Evolutionary conservation across 2,797 vertebrate genomes (phyloP).

Genomic region (Enteromius trimaculatus): DNA sequence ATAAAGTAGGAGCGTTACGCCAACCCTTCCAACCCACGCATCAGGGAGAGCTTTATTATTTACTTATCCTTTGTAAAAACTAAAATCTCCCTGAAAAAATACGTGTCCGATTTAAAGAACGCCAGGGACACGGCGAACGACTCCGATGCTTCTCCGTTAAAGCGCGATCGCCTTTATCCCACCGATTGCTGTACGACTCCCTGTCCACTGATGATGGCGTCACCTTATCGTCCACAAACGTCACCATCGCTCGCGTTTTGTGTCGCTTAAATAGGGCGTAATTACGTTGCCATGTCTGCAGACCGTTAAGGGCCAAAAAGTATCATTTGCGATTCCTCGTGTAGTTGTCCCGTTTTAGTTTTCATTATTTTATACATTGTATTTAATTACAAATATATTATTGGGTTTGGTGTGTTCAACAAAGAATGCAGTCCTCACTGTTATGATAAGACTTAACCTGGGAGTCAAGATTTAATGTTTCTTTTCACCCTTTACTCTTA

Average conservation of each 20-base stretch:
- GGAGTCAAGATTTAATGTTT: conserved; percentile 49
- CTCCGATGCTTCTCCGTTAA: conserved; percentile 39
- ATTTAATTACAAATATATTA: background rate
- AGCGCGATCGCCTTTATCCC: conserved; percentile 48
- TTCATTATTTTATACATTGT: background rate
- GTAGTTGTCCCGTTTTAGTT: background rate
- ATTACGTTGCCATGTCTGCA: background rate
- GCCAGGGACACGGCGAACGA: background rate
- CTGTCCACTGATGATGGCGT: conserved; percentile 55
- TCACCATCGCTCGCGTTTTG: conserved; percentile 18
- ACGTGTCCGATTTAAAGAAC: background rate
- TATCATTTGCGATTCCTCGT: background rate
- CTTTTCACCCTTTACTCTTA: conserved; percentile 64
- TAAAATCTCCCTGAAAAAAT: background rate
- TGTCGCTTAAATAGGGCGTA: conserved; percentile 29
- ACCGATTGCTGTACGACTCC: conserved; percentile 40
- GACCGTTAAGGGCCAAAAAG: background rate
- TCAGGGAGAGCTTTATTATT: background rate
- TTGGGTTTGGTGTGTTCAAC: background rate
- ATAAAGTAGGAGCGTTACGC: conserved; percentile 17
- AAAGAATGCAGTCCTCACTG: background rate
- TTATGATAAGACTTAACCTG: background rate
- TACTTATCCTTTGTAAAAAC: background rate
- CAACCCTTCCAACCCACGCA: conserved; percentile 7
- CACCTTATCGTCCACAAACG: conserved; percentile 13